A percentile compares a stretch with the other conserved stretches of the same genome.
phyloP scores from a whole-genome alignment of 1,140 invertebrate genomes.

The Philopotamus ludificatus region DNA sequence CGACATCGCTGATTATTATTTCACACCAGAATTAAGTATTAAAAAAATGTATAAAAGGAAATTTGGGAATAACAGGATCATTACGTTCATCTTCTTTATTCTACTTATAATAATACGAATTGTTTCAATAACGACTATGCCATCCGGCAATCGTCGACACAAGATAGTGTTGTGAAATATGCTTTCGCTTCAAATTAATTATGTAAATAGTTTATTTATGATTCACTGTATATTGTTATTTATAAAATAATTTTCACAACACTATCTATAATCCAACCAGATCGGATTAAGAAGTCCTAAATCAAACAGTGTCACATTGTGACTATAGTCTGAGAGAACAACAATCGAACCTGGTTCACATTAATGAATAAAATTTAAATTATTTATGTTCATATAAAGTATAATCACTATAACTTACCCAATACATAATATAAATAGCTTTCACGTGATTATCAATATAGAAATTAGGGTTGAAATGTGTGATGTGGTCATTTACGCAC shows the following conservation, averaged over 20 bases:
- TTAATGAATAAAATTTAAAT: constrained; percentile 10
- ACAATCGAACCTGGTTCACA: constrained; percentile 21
- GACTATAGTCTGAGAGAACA: constrained; percentile 1
- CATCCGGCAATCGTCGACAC: constrained; percentile 30
- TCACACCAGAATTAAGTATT: too few relatives aligned
- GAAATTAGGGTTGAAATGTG: too few relatives aligned
- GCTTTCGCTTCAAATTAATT: background rate
- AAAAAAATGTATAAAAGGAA: too few relatives aligned
- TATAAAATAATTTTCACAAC: constrained; percentile 37
- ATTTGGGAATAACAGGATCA: constrained; percentile 21
- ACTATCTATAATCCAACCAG: constrained; percentile 19
- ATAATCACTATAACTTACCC: background rate
- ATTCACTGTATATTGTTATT: background rate
- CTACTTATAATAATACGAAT: constrained; percentile 34
- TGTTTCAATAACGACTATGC: constrained; percentile 25
- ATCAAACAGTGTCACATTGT: background rate
- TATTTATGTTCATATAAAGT: constrained; percentile 9
- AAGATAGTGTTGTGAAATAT: constrained; percentile 35
- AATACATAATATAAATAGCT: background rate
- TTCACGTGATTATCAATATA: too few relatives aligned
- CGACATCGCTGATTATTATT: too few relatives aligned
- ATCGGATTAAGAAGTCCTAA: constrained; percentile 21
- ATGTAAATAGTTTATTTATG: background rate
- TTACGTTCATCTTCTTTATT: constrained; percentile 25
- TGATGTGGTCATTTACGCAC: too few relatives aligned